Base-by-base conservation (phyloP, 2,888 invertebrate genomes). In the Eupithecia insigniata region DNA sequence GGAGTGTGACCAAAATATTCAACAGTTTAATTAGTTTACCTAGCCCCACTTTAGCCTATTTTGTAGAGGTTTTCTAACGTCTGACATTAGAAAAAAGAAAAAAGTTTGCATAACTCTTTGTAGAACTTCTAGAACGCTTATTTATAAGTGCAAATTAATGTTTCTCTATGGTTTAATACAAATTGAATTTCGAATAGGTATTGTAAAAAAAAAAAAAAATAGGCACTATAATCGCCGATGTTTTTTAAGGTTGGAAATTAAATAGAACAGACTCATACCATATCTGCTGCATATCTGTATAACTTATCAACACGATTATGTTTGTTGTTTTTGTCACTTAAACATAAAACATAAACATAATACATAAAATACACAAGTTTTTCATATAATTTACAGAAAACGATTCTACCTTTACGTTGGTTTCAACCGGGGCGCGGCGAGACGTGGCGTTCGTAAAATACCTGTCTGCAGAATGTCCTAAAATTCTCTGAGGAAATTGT, bases 1-100 rank as follows among this genome's bases (percentile, higher is more conserved):
- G 71, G 74, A 76, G 75, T 77, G 55, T 79, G 77, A 76, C 77
- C 75, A 73, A 77, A 79, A 79, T 79, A 77, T 79, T 79, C 75
- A 77, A 69, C 68, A 62, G 69, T 72, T 72, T 78, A 77, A 78
- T 77, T 75, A 73, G 73, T 78, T 76, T 70, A 73, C 71, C 46
- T 67, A 26, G 71, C 65, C 51, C 69, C 36, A 77, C 70, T 76
- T 74, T 67, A 66, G 65, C 66, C 26, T 55, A 62, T 26, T 67
- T 67, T 34, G 18, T 36, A 61, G 30, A n/a, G 26, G 55, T 66
- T 69, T 67, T 61, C 36, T 66, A 72, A 34, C 16, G 34, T 46
- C 22, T 28, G 51, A 12, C 28, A 60, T 60, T 60, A 12, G 26
- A 60, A 28, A 28, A 1, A 58, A 28, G 16, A 8, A 60, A 60